These are phyloP conservation scores for Chondrosia reniformis DNA, from an alignment of 37 sponge, comb jelly and placozoan genomes.

Conservation along the genomic window DNA sequence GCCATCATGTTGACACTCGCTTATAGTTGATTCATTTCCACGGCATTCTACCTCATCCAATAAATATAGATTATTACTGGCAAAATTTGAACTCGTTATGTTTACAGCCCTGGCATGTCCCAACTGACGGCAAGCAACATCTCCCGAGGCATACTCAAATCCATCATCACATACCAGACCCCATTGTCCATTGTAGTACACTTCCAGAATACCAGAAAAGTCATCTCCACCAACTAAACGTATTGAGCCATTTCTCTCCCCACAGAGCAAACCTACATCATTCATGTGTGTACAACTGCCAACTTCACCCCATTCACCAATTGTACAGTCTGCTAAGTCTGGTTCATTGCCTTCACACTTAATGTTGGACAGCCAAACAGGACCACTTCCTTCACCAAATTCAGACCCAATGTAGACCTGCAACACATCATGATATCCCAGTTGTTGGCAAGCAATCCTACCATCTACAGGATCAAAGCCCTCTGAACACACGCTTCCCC, in stretches of 20 bases:
- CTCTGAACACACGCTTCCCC: slow-evolving; percentile 11
- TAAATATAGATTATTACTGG: no score
- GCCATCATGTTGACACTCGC: background rate
- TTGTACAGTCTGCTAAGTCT: background rate
- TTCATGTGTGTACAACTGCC: background rate
- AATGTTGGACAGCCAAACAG: slow-evolving; percentile 20
- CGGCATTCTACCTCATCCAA: background rate
- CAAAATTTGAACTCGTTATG: no score
- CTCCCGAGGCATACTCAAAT: no score
- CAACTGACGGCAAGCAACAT: no score
- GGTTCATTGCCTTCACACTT: slow-evolving; percentile 13
- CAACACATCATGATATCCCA: no score
- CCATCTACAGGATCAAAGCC: background rate
- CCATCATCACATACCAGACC: no score
- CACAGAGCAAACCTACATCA: background rate
- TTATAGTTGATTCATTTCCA: background rate
- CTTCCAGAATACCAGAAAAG: no score
- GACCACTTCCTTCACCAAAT: background rate
- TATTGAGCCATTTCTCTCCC: background rate
- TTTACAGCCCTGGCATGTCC: no score
- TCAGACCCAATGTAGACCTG: background rate
- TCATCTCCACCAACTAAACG: no score
- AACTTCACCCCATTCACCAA: background rate
- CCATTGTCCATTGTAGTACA: no score
- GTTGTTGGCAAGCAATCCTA: slow-evolving; percentile 15